phyloP scores from a whole-genome alignment of 35 echinoderm and acorn worm species.

The Lytechinus variegatus region DNA sequence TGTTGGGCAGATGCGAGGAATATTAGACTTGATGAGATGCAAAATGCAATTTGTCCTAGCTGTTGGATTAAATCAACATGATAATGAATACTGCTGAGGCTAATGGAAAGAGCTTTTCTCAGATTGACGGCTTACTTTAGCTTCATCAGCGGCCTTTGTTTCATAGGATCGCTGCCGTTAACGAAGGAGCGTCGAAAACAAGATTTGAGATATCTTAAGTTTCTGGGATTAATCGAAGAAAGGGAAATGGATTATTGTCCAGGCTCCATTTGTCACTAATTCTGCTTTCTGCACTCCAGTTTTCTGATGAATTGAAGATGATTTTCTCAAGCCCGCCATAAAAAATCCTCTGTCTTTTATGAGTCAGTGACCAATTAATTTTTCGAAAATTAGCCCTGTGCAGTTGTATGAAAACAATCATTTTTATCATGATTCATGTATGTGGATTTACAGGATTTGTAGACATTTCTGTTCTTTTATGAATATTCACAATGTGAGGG shows the following conservation, averaged over 20 bases:
- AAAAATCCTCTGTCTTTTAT: too few relatives aligned
- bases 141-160: background rate
- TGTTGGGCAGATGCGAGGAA: background rate
- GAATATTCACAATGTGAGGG: too few relatives aligned
- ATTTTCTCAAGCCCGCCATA: background rate
- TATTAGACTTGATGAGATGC: background rate
- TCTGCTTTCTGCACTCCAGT: background rate
- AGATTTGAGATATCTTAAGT: background rate
- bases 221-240: background rate
- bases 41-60: background rate
- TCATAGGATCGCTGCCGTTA: background rate
- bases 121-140: background rate
- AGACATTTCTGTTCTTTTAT: too few relatives aligned
- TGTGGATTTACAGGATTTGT: too few relatives aligned
- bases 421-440: too few relatives aligned
- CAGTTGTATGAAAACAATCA: too few relatives aligned
- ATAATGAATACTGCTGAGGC: background rate
- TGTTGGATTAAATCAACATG: conserved; percentile 5
- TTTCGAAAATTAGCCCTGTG: too few relatives aligned
- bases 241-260: background rate
- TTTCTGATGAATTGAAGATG: background rate
- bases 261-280: background rate
- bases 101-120: conserved; percentile 18
- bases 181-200: background rate
- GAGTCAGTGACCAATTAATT: too few relatives aligned